Evolutionary conservation across 2,888 invertebrate species (phyloP).

Genomic region (Aporophyla lueneburgensis): DNA sequence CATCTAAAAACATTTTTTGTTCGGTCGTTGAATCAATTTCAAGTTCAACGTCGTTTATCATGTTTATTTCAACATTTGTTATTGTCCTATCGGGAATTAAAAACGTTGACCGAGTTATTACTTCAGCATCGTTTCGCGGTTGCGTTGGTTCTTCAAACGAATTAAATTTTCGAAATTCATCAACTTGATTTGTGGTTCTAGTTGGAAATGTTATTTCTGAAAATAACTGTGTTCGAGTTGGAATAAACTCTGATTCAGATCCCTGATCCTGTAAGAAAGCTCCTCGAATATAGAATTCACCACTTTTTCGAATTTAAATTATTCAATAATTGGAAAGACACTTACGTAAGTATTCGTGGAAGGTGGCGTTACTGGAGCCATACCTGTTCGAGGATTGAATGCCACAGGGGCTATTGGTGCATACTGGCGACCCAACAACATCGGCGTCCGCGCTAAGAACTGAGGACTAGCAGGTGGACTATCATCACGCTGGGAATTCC

Average conservation of each 20-base stretch:
- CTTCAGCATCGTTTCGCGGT: constrained; percentile 22
- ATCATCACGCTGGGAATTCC: constrained; percentile 79
- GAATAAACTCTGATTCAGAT: constrained; percentile 55
- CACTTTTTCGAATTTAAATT: background rate
- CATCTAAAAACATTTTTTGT: constrained; percentile 24
- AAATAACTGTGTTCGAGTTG: constrained; percentile 70
- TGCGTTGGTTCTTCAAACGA: constrained; percentile 64
- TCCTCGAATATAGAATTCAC: background rate
- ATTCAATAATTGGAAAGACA: constrained; percentile 34
- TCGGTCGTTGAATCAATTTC: constrained; percentile 40
- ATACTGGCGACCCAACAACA: constrained; percentile 76
- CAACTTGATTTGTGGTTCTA: constrained; percentile 68
- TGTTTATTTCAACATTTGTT: constrained; percentile 35
- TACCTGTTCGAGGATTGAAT: constrained; percentile 74
- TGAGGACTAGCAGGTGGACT: constrained; percentile 84
- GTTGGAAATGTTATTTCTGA: constrained; percentile 68
- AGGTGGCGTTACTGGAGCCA: constrained; percentile 76
- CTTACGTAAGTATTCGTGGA: constrained; percentile 71
- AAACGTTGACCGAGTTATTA: constrained; percentile 59
- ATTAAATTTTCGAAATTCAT: constrained; percentile 63
- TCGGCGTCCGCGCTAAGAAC: constrained; percentile 76
- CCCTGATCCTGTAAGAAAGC: constrained; percentile 41
- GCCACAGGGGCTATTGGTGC: constrained; percentile 84
- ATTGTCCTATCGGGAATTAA: constrained; percentile 62
- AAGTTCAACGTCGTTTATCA: constrained; percentile 54